Conservation (phyloP, 30 jellyfish, hydroid and myxozoan species). For the Pelagia noctiluca region DNA sequence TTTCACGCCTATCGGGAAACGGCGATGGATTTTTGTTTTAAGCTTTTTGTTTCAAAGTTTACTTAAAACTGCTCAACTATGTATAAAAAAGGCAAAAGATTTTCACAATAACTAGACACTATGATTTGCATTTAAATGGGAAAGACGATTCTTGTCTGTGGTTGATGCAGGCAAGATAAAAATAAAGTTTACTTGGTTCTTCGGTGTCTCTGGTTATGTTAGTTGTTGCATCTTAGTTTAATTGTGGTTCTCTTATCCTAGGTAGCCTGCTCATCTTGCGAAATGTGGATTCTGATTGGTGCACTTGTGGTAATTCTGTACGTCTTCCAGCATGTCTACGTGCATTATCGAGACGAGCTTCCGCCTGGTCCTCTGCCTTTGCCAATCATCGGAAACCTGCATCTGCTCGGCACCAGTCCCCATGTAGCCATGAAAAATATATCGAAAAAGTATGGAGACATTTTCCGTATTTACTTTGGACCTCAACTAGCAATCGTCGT, state of each 20-base stretch:
- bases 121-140: background rate
- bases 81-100: background rate
- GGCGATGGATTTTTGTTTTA: too few relatives aligned
- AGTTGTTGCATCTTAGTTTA: too few relatives aligned
- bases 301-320: background rate
- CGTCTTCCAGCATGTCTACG: constrained; percentile 15
- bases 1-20: too few relatives aligned
- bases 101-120: background rate
- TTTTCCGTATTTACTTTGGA: constrained; percentile 74
- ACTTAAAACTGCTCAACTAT: background rate
- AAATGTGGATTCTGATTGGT: constrained; percentile 38
- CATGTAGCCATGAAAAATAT: constrained; percentile 72
- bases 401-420: constrained; percentile 79
- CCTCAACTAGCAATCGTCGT: constrained; percentile 76
- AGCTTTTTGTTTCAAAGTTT: background rate
- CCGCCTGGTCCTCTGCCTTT: constrained; percentile 95
- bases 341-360: constrained; percentile 49
- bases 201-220: too few relatives aligned
- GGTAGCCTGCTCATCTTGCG: too few relatives aligned
- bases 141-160: background rate
- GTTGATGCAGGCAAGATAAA: too few relatives aligned
- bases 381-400: constrained; percentile 84
- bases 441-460: constrained; percentile 79
- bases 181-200: too few relatives aligned
- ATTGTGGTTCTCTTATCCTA: too few relatives aligned